These are phyloP conservation scores for Mycetomoellerius zeteki DNA, from an alignment of 1,140 invertebrate species.

Conservation along the genomic window DNA sequence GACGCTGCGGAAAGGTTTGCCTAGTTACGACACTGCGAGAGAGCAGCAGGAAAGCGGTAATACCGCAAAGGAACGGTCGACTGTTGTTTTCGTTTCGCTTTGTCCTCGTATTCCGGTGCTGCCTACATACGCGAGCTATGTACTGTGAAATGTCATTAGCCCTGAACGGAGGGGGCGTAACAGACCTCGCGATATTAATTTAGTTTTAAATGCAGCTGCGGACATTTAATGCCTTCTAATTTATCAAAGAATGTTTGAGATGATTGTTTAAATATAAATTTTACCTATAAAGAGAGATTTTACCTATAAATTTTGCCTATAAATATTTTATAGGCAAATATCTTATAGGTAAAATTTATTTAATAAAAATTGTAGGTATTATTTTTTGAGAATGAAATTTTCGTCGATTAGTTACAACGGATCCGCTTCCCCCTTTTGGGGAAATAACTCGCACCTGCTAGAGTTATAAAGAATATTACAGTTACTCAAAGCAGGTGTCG, in stretches of 20 bases:
- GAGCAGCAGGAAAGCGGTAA: conserved; percentile 50
- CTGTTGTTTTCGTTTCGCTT: conserved; percentile 73
- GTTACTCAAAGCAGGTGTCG: neutral
- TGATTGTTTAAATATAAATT: neutral
- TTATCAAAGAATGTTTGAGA: neutral
- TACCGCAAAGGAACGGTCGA: conserved; percentile 56
- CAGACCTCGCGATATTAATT: conserved; percentile 23
- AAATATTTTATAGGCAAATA: no score
- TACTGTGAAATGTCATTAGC: conserved; percentile 42
- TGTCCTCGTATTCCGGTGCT: conserved; percentile 54
- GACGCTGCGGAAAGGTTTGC: conserved; percentile 3
- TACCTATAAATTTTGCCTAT: no score
- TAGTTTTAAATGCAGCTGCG: conserved; percentile 3
- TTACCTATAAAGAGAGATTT: no score
- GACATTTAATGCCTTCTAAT: neutral
- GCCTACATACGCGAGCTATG: neutral
- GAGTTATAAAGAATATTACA: neutral
- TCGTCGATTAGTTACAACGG: no score
- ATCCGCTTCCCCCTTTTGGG: neutral
- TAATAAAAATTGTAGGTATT: no score
- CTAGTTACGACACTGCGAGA: conserved; percentile 64
- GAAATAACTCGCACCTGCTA: conserved; percentile 38
- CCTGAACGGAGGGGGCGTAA: conserved; percentile 22
- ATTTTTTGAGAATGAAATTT: neutral
- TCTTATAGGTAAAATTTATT: neutral